Percentiles rank a stretch among this genome's conserved stretches.
phyloP scores from a whole-genome alignment of 2,888 invertebrate genomes.

The Ramazzottius varieornatus region DNA sequence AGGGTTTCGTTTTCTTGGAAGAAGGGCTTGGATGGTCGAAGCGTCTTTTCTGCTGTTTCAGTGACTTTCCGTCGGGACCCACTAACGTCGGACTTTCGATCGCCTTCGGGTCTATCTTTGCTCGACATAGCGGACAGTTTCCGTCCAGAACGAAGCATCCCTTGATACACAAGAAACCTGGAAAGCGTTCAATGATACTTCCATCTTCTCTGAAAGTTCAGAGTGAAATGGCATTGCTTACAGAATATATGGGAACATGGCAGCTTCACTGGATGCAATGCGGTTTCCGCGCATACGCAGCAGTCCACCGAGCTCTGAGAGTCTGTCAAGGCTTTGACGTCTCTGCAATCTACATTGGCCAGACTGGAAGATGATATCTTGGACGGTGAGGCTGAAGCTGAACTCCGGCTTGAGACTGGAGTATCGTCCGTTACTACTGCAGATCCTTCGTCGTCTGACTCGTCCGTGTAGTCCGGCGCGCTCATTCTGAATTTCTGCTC shows the following conservation, averaged over 20 bases:
- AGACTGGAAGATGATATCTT: too few species aligned
- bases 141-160: background rate
- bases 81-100: background rate
- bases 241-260: background rate
- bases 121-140: background rate
- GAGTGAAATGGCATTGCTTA: too few species aligned
- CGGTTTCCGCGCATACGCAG: background rate
- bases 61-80: background rate
- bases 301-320: too few species aligned
- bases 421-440: too few species aligned
- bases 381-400: too few species aligned
- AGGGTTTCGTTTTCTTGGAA: background rate
- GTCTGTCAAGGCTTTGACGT: too few species aligned
- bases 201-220: background rate
- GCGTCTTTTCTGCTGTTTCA: background rate
- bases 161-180: slow-evolving; percentile 1
- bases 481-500: too few species aligned
- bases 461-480: too few species aligned
- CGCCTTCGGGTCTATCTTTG: background rate
- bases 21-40: background rate
- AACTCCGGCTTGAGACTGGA: too few species aligned
- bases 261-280: background rate
- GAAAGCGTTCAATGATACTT: background rate
- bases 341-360: too few species aligned
- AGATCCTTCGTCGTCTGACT: too few species aligned